Percentiles rank a stretch among this genome's conserved stretches.
Evolutionary conservation across 2,888 invertebrate genomes (phyloP).

Genomic region (Bugulina stolonifera): DNA sequence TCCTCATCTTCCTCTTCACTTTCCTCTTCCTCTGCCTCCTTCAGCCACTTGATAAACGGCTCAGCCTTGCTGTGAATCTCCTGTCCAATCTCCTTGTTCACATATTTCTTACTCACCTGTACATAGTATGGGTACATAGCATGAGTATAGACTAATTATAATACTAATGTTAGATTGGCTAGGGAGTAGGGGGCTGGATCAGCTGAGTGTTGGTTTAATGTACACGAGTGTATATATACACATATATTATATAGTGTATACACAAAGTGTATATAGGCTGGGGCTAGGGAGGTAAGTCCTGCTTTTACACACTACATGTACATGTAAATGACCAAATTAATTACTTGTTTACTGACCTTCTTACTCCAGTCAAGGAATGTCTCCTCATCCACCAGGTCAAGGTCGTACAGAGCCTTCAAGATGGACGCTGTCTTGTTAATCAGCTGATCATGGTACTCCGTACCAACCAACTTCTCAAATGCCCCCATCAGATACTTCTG

Average conservation of each 20-base stretch:
- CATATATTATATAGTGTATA: no score
- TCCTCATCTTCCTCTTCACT: constrained; percentile 66
- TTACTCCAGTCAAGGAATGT: constrained; percentile 89
- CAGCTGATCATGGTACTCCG: constrained; percentile 66
- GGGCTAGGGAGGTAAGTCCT: no score
- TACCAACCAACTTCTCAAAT: constrained; percentile 80
- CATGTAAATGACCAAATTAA: no score
- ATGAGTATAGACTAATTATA: no score
- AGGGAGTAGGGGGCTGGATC: no score
- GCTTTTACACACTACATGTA: no score
- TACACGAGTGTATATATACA: no score
- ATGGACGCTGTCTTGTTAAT: constrained; percentile 83
- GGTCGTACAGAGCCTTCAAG: constrained; percentile 85
- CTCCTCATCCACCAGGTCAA: constrained; percentile 89
- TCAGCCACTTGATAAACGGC: constrained; percentile 92
- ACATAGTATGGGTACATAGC: no score
- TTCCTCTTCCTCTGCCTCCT: constrained; percentile 88
- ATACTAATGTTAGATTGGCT: no score
- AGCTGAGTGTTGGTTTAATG: no score
- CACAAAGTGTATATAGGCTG: no score
- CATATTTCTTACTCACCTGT: constrained; percentile 73
- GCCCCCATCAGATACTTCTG: constrained; percentile 83
- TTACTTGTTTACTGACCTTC: no score
- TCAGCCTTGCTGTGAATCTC: constrained; percentile 87
- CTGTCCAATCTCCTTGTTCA: constrained; percentile 70